Evolutionary conservation across 2,113 vertebrate species (phyloP), one percentile per base, ranked within the genome.

Genomic region (Triplophysa tibetana): DNA sequence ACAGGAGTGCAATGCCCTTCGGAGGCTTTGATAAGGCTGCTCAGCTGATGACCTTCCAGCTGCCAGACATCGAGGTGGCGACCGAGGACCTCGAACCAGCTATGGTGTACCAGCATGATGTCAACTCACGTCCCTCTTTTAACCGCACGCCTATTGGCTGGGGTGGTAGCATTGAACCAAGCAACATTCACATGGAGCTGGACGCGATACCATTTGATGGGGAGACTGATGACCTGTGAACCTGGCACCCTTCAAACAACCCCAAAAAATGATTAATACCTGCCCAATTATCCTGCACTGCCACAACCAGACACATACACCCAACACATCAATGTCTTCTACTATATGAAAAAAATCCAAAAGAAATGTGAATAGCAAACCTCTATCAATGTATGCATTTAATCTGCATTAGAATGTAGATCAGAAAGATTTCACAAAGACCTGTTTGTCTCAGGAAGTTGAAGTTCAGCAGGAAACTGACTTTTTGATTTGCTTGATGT

Each of bases 71-170:
- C 54, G 94, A 97, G 66, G 82, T 90, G 79, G 90, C 90, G 63
- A 92, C 93, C 82, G 78, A 93, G 87, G 93, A 96, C 80, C 93
- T 90, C 54, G 95, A 98, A 86, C 94, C 94, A 13, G 77, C 94
- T 33, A 83, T 95, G 84, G 93, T 98, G 86, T 97, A 95, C 88
- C 95, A 95, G 64, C 94, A 96, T 70, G 95, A 95, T 75, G 90
- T 95, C 70, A 89, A 88, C 88, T 93, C 95, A 72, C 94, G 98
- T 85, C 98, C 97, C 84, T 98, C 96, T 82, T 99, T 99, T 90
- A 99, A 99, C 90, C 95, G 97, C 88, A 99, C 97, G 83, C 97
- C 98, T 29, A 96, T 99, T 78, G 97, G 97, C 78, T 99, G 98
- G 98, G 89, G 95, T 92, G 92, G 94, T 77, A 96, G 94, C 58